Conservation (phyloP, 2,888 invertebrate genomes). For the Synergus gifuensis region DNA sequence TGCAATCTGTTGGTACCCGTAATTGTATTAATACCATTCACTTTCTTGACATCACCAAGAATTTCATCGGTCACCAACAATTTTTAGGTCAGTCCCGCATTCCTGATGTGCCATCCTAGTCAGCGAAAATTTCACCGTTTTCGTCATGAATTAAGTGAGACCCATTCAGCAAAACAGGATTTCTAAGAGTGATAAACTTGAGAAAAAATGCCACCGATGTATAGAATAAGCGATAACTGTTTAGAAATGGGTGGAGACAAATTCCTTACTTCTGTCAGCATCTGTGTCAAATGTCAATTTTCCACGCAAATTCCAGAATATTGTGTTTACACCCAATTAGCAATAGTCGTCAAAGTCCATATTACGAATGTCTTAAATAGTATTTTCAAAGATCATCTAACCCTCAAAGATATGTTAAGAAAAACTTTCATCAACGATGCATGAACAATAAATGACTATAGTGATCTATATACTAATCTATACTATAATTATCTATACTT, state of each 20-base stretch:
- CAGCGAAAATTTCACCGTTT: conserved; percentile 38
- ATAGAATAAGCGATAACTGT: conserved; percentile 24
- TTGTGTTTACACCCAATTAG: background rate
- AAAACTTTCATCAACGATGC: too few species aligned
- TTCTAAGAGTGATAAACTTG: conserved; percentile 18
- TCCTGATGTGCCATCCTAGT: conserved; percentile 17
- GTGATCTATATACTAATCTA: too few species aligned
- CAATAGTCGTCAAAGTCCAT: background rate
- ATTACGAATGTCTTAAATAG: background rate
- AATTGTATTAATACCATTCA: background rate
- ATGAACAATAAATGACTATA: too few species aligned
- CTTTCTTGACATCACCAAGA: background rate
- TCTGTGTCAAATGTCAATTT: conserved; percentile 19
- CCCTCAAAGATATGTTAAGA: background rate
- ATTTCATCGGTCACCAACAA: background rate
- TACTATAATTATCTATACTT: too few species aligned
- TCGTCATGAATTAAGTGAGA: conserved; percentile 33
- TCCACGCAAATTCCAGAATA: background rate
- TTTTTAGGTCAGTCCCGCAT: conserved; percentile 40
- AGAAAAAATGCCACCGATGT: conserved; percentile 18
- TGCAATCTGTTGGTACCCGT: background rate
- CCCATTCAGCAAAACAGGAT: conserved; percentile 39
- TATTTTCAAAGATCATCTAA: background rate
- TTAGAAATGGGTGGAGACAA: conserved; percentile 35
- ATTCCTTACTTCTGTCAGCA: conserved; percentile 7